Evolutionary conservation across 92 coral and sea anemone species (phyloP).

Genomic region (Epizoanthus rinbou): DNA sequence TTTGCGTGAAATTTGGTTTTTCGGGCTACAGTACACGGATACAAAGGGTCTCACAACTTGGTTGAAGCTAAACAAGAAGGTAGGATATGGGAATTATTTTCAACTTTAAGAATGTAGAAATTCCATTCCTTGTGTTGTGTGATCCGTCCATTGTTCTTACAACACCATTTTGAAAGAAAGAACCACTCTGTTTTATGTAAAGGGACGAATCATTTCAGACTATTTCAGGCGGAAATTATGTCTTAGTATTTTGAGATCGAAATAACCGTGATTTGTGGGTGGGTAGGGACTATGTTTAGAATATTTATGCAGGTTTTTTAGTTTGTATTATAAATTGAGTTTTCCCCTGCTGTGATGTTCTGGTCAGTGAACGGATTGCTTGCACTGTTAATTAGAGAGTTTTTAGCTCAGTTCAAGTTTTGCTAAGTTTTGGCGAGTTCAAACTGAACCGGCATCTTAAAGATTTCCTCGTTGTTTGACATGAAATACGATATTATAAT

Average conservation of each 20-base stretch:
- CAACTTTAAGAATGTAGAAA: constrained; percentile 5
- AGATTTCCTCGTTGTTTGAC: too few species aligned
- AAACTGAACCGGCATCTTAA: too few species aligned
- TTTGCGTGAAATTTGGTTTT: constrained; percentile 94
- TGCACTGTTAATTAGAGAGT: not conserved
- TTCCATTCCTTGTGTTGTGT: not conserved
- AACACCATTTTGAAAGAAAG: not conserved
- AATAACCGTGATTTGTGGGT: not conserved
- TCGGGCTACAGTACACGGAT: constrained; percentile 84
- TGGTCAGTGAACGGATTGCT: not conserved
- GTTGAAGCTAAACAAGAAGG: constrained; percentile 94
- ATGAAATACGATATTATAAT: too few species aligned
- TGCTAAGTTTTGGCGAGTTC: too few species aligned
- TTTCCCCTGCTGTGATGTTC: not conserved
- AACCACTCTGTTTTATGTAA: not conserved
- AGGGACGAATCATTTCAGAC: not conserved
- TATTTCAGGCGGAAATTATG: not conserved
- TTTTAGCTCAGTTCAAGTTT: not conserved
- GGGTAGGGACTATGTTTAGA: not conserved
- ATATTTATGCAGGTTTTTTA: not conserved
- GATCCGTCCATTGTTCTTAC: not conserved
- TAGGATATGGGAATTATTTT: constrained; percentile 3
- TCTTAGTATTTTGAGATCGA: not conserved
- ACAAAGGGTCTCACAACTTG: constrained; percentile 78
- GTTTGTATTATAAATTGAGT: not conserved